phyloP scores from a whole-genome alignment of 2,113 vertebrate species.

The Megaptera novaeangliae region DNA sequence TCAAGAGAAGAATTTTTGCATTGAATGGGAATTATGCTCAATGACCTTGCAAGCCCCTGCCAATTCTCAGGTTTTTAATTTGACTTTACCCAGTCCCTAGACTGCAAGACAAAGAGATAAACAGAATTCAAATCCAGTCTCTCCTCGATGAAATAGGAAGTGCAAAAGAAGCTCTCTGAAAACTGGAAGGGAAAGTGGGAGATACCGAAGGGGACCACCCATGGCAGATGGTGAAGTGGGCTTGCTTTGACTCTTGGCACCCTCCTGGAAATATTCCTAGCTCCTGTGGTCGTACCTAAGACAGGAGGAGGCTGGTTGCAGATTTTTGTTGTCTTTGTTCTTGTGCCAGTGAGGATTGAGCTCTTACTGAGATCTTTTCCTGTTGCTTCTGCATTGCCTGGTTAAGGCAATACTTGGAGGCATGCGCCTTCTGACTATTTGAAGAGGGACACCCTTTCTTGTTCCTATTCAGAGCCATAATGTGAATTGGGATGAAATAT shows the following conservation, averaged over 20 bases:
- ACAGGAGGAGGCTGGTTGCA: not conserved
- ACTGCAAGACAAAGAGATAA: not conserved
- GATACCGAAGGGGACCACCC: fast-evolving
- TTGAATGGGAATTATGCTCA: not conserved
- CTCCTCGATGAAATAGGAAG: not conserved
- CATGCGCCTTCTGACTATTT: not conserved
- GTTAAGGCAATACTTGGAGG: not conserved
- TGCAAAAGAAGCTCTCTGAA: not conserved
- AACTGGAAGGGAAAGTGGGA: not conserved
- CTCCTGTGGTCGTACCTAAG: not conserved
- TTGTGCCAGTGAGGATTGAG: not conserved
- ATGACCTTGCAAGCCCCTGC: not conserved
- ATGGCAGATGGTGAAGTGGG: not conserved
- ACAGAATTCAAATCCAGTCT: not conserved
- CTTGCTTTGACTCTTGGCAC: not conserved
- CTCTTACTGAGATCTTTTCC: not conserved
- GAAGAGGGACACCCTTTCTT: conserved; percentile 38
- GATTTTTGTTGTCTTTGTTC: not conserved
- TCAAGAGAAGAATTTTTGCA: not conserved
- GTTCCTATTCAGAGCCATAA: conserved; percentile 75
- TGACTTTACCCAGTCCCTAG: not conserved
- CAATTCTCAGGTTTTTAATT: not conserved
- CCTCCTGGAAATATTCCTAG: not conserved
- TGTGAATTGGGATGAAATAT: conserved; percentile 73
- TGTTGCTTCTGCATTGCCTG: not conserved